A percentile compares a stretch with the other conserved stretches of the same genome.
Conservation (phyloP, 2,797 vertebrate genomes). For the Parambassis ranga region DNA sequence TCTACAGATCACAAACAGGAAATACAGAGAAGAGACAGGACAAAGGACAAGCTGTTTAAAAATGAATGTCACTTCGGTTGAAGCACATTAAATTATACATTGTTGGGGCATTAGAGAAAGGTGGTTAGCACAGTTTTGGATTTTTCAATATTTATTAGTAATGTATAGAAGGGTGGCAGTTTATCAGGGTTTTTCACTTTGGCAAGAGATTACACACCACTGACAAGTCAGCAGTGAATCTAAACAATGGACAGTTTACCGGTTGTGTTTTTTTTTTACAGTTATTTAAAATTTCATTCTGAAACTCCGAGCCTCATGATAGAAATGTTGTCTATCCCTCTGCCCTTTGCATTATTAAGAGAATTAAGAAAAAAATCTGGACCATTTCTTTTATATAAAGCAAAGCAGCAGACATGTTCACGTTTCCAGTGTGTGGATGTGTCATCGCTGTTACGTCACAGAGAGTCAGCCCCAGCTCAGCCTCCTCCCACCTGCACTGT, state of each 20-base stretch:
- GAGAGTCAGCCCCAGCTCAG: neutral
- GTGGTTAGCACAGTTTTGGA: neutral
- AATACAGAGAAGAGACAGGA: neutral
- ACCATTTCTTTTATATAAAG: neutral
- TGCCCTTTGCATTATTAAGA: neutral
- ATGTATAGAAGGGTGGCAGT: constrained; percentile 3
- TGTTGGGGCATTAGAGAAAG: neutral
- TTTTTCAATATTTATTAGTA: constrained; percentile 41
- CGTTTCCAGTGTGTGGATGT: constrained; percentile 4
- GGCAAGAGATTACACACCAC: too few relatives aligned
- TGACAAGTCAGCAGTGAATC: too few relatives aligned
- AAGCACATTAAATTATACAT: constrained; percentile 13
- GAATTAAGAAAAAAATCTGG: neutral
- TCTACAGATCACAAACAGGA: too few relatives aligned
- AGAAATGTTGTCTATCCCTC: too few relatives aligned
- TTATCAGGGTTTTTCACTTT: neutral
- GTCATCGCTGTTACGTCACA: constrained; percentile 4
- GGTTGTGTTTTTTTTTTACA: too few relatives aligned
- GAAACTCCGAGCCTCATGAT: too few relatives aligned
- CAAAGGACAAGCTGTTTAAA: constrained; percentile 15
- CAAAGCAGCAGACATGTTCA: constrained; percentile 5
- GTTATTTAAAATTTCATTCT: too few relatives aligned
- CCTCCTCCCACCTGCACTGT: constrained; percentile 1
- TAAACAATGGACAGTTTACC: too few relatives aligned
- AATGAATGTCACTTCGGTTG: constrained; percentile 20